Evolutionary conservation across 1,140 invertebrate species (phyloP).

Genomic region (Protaetia brevitarsis): DNA sequence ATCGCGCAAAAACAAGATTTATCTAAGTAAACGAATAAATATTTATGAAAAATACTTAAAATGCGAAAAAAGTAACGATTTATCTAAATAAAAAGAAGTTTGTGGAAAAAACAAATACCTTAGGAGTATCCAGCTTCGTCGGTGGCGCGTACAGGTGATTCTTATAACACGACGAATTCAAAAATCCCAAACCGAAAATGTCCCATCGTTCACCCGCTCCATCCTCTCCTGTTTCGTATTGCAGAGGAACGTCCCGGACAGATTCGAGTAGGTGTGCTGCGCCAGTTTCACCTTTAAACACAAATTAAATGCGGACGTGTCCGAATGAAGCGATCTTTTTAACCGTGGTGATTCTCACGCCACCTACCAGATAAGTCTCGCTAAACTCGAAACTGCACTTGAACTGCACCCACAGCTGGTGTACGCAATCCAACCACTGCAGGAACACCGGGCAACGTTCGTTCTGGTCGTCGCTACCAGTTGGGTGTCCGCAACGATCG

Average conservation of each 20-base stretch:
- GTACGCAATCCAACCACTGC: constrained; percentile 96
- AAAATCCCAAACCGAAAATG: constrained; percentile 87
- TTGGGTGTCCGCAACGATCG: constrained; percentile 86
- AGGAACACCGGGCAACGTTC: constrained; percentile 95
- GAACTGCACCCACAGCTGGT: constrained; percentile 88
- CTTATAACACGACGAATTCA: constrained; percentile 71
- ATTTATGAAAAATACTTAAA: too few species aligned
- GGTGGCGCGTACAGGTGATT: constrained; percentile 80
- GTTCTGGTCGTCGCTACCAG: constrained; percentile 79
- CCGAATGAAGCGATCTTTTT: too few species aligned
- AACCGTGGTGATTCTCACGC: background rate
- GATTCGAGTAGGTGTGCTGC: constrained; percentile 91
- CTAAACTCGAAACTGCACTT: constrained; percentile 95
- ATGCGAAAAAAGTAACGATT: too few species aligned
- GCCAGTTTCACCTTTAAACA: constrained; percentile 81
- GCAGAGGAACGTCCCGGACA: constrained; percentile 96
- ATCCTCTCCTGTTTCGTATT: constrained; percentile 79
- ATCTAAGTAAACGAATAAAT: too few species aligned
- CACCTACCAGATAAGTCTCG: constrained; percentile 80
- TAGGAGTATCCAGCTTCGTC: constrained; percentile 3
- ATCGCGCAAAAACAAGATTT: too few species aligned
- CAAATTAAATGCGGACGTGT: too few species aligned
- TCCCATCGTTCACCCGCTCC: constrained; percentile 62
- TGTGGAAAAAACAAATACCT: too few species aligned
- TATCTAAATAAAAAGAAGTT: too few species aligned